These are phyloP conservation scores for Bryconaethiops microstoma DNA, from an alignment of 2,797 vertebrate species.

Conservation along the genomic window DNA sequence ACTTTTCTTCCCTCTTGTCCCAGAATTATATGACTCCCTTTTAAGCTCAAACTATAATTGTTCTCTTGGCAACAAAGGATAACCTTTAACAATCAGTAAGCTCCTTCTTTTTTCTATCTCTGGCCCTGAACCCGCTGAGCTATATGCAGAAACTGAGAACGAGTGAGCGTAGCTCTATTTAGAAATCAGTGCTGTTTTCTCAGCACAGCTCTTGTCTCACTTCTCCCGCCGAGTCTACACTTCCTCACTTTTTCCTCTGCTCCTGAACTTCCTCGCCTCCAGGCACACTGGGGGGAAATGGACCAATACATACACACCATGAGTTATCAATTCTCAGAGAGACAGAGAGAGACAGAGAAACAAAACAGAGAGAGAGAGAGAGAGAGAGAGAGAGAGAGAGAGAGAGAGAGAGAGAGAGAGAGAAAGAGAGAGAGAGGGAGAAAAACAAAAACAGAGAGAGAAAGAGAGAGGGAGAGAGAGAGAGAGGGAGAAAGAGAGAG, in stretches of 20 bases:
- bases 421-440: not conserved
- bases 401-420: conserved; percentile 3
- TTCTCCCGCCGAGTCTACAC: not conserved
- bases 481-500: not conserved
- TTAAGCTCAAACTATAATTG: not conserved
- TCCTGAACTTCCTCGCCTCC: conserved; percentile 5
- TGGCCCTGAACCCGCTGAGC: not conserved
- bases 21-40: not conserved
- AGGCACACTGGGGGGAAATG: conserved; percentile 25
- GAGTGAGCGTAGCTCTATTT: not conserved
- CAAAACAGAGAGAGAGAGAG: not conserved
- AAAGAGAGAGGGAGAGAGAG: too few relatives aligned
- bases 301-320: conserved; percentile 23
- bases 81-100: not conserved
- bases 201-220: not conserved
- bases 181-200: conserved; percentile 1
- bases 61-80: not conserved
- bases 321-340: conserved; percentile 27
- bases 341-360: too few relatives aligned
- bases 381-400: conserved; percentile 6
- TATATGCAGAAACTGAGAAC: not conserved
- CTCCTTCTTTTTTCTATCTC: not conserved
- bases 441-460: too few relatives aligned
- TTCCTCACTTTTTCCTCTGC: not conserved
- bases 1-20: not conserved